Evolutionary conservation across 2,797 vertebrate genomes (phyloP).

Genomic region (Arrhamphus sclerolepis): DNA sequence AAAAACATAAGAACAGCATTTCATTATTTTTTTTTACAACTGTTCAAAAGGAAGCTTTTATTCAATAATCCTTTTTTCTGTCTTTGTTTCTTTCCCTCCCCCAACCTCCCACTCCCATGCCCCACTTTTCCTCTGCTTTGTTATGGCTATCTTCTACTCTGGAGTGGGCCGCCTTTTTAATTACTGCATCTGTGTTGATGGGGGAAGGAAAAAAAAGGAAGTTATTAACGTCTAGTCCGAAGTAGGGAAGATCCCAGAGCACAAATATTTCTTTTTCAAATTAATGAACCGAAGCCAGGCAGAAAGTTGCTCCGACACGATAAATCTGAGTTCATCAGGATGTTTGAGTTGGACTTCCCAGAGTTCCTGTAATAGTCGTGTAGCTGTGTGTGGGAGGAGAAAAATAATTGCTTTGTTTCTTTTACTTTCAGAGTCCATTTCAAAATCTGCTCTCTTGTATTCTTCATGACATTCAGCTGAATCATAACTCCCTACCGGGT

Average conservation of each 20-base stretch:
- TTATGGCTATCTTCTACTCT: constrained; percentile 37
- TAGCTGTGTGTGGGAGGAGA: not conserved
- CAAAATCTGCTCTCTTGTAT: too few relatives aligned
- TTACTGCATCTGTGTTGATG: constrained; percentile 62
- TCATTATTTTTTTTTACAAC: not conserved
- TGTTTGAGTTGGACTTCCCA: not conserved
- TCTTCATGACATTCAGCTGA: too few relatives aligned
- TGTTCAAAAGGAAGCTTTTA: constrained; percentile 3
- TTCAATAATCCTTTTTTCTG: constrained; percentile 16
- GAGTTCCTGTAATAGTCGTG: not conserved
- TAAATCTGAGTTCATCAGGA: not conserved
- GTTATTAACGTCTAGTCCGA: constrained; percentile 61
- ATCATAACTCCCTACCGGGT: too few relatives aligned
- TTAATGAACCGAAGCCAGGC: constrained; percentile 5
- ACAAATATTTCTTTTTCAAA: constrained; percentile 35
- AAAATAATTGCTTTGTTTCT: too few relatives aligned
- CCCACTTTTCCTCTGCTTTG: constrained; percentile 42
- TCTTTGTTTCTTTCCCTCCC: constrained; percentile 19
- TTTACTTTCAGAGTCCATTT: too few relatives aligned
- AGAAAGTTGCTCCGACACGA: not conserved
- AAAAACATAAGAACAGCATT: not conserved
- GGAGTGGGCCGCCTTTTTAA: constrained; percentile 50
- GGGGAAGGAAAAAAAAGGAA: constrained; percentile 16
- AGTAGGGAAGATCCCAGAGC: constrained; percentile 57
- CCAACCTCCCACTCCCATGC: constrained; percentile 29